Base-by-base conservation (phyloP, 1,140 invertebrate species). In the Cydia amplana region DNA sequence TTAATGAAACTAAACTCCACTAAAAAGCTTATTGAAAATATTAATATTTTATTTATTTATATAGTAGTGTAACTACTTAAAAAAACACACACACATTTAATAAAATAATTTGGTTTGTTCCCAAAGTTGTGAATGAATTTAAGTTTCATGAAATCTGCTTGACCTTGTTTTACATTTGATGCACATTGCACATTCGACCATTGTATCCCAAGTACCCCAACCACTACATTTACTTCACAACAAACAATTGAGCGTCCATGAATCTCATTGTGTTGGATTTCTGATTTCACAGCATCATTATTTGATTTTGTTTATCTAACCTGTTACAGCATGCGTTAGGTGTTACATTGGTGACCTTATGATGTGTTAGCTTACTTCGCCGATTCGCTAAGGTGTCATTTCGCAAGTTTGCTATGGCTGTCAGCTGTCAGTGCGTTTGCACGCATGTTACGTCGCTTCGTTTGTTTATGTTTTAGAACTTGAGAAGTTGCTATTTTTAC, bases 281-380 rank as follows among this genome's bases (percentile, higher is more conserved):
- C 40, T 74, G 79, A 89, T 89, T 87, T 85, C 80, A 84, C 83
- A 78, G 84, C 78, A 76, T 74, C 78, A 79, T 76, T 83, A 84
- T 82, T 79, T 87, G 82, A 85, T 86, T 87, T 82, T 65, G 73
- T 83, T 83, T 82, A 80, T 78, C 79, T 83, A 80, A 80, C 79
- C 79, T 79, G 75, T 75, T 76, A 74, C 63, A 63, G 74, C 76
- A 73, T 76, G 82, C 78, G 78, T 79, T 74, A 80, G 65, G 72
- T 65, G 73, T 76, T 60, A 55, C 74, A 72, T 78, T 46, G 40
- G 70, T 76, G 76, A 80, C 76, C 76, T 70, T 70, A 70, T 73
- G 78, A 36, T 73, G 73, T 77, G 72, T 72, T 72, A 74, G 32
- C 74, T 75, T 80, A 75, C 77, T 80, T 77, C 72, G 73, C 74